Evolutionary conservation across 2,797 vertebrate species (phyloP), one percentile per base, ranked within the genome.

Genomic region (Menidia menidia): DNA sequence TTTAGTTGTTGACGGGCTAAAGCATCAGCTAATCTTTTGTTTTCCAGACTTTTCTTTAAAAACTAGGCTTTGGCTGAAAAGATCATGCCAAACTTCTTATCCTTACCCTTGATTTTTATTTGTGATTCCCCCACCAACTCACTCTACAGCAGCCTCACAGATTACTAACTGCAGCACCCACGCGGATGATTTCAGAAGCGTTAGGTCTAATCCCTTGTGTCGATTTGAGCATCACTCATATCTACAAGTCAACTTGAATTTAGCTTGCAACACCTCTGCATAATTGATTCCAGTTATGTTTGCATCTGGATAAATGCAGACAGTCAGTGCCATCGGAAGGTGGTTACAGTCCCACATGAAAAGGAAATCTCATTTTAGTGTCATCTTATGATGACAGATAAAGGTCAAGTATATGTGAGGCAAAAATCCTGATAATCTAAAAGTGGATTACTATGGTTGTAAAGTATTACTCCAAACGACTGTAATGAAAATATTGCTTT

Each of bases 211-310:
- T 80, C 73, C 80, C 51, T 58, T 68, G 62, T 54, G 70, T 39
- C 4, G 4, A 10, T 39, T 39, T 39, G 0, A 39, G 52, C 73
- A 77, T 77, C 6, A 53, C 69, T 39, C 77, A 56, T 84, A 75
- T 70, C 84, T 81, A 50, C 59, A 83, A 81, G 80, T 78, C 77
- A 71, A 82, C 47, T 74, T 51, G 31, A 77, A 77, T 81, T 77
- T 82, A 64, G 70, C 77, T 77, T 52, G 41, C 53, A 61, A 85
- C 55, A 79, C 67, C 59, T 66, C 35, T 68, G 71, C 73, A 81
- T 70, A 79, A 75, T 71, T 64, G 64, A 61, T 69, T 76, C 41
- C 56, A 64, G 64, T 74, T 77, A 82, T 87, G 83, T 83, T 66
- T 52, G 74, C 63, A 68, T 76, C 71, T 73, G 82, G 74, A 51